Evolutionary conservation across 2,797 vertebrate species (phyloP).

Genomic region (Glossophaga mutica): DNA sequence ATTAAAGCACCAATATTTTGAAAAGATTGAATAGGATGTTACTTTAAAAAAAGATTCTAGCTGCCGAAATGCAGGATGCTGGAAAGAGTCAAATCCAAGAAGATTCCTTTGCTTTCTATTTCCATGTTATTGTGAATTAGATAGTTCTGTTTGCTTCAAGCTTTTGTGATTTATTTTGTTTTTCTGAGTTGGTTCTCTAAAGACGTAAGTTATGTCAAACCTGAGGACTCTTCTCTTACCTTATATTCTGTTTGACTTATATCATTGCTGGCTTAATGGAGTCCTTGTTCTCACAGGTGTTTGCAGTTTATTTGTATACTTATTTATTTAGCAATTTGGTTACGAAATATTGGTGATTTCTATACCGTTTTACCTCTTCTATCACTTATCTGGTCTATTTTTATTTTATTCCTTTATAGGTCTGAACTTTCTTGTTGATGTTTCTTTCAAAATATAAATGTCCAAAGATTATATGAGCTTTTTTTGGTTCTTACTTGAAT

Average conservation of each 20-base stretch:
- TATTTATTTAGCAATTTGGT: neutral
- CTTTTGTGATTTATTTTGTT: slow-evolving; percentile 11
- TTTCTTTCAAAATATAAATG: slow-evolving; percentile 24
- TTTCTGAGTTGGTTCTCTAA: slow-evolving; percentile 15
- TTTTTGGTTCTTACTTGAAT: neutral
- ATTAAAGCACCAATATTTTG: neutral
- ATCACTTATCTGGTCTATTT: slow-evolving; percentile 16
- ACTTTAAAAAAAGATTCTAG: slow-evolving; percentile 9
- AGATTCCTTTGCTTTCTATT: neutral
- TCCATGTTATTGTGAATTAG: neutral
- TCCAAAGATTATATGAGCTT: neutral
- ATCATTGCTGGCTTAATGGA: neutral
- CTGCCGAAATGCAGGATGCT: neutral
- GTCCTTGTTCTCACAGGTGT: neutral
- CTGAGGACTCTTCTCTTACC: neutral
- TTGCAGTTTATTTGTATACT: neutral
- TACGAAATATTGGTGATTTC: slow-evolving; percentile 2
- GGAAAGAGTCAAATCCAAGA: neutral
- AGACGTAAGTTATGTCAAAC: neutral
- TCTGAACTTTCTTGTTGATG: neutral
- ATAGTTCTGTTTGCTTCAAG: neutral
- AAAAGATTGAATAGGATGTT: neutral
- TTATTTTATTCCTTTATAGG: slow-evolving; percentile 30
- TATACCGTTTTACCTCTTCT: neutral
- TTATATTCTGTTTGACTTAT: neutral